Evolutionary conservation across 2,888 invertebrate genomes (phyloP), one percentile per base, ranked within the genome.

Genomic region (Omphaloscelis lunosa): DNA sequence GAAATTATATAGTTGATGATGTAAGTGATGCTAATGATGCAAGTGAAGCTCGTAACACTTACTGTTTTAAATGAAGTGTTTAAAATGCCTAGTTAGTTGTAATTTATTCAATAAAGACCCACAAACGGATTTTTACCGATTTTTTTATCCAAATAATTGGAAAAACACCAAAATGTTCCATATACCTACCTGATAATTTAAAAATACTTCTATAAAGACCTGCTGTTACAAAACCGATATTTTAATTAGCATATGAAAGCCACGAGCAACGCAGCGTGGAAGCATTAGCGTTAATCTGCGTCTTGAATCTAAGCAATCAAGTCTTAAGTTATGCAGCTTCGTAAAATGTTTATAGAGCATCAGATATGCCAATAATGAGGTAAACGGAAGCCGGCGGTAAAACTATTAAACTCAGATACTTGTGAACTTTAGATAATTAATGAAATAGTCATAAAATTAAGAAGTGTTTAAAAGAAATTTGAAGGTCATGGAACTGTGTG

Each of bases 271-370:
- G 77, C 67, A 27, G 76, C 74, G 74, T 82, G 69, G 80, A 65
- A 67, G 75, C 83, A 82, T 87, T 80, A 88, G 75, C 65, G 67
- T 69, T 85, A 89, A 87, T 89, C 87, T 74, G 45, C 58, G 69
- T 66, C 72, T 83, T 74, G 75, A 78, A 88, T 88, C 88, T 80
- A 70, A 83, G 82, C 80, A 85, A 86, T 86, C 82, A 81, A 76
- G 74, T 75, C 76, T 82, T 82, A 80, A 87, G 81, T 85, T 89
- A 86, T 85, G 77, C 86, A 75, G 71, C 85, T 79, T 62, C 81
- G 83, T 83, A 77, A 81, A 83, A 80, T 87, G 82, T 80, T 88
- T 87, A 86, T 86, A 80, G 89, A 82, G 65, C 86, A 88, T 87
- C 81, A 75, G 86, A 87, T 86, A 89, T 71, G 78, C 75, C 79